phyloP scores from a whole-genome alignment of 1,140 invertebrate species.

The Caerostris extrusa region DNA sequence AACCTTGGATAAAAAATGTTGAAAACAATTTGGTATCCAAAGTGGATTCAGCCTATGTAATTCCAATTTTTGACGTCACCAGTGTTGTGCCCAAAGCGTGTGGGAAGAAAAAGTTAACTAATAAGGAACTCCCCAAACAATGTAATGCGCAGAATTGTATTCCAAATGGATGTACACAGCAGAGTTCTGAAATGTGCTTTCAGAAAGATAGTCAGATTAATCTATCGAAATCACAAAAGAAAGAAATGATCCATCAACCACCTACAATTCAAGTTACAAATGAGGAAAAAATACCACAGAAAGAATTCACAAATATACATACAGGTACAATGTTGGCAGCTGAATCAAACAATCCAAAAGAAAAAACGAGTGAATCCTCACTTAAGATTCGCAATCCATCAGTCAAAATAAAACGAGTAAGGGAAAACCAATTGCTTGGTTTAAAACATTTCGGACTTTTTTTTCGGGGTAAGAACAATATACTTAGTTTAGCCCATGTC shows the following conservation, averaged over 20 bases:
- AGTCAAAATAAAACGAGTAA: not conserved
- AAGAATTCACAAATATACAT: not conserved
- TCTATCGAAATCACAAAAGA: not conserved
- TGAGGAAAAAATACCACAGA: not conserved
- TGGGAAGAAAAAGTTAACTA: not conserved
- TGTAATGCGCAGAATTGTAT: not conserved
- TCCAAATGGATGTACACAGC: not conserved
- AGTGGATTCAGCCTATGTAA: slow-evolving; percentile 71
- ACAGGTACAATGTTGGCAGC: not conserved
- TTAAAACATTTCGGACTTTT: slow-evolving; percentile 5
- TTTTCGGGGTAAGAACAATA: slow-evolving; percentile 40
- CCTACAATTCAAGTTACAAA: not conserved
- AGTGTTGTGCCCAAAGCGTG: slow-evolving; percentile 38
- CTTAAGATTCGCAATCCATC: not conserved
- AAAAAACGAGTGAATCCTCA: not conserved
- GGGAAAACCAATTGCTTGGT: not conserved
- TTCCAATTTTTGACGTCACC: slow-evolving; percentile 72
- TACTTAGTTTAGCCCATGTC: slow-evolving; percentile 51
- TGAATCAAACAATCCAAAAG: not conserved
- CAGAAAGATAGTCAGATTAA: not conserved
- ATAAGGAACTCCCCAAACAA: not conserved
- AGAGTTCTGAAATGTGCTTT: not conserved
- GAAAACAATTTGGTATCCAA: not conserved
- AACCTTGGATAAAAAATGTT: slow-evolving; percentile 1
- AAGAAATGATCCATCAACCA: not conserved